Evolutionary conservation across 1,140 invertebrate species (phyloP).

Genomic region (Spodoptera frugiperda): DNA sequence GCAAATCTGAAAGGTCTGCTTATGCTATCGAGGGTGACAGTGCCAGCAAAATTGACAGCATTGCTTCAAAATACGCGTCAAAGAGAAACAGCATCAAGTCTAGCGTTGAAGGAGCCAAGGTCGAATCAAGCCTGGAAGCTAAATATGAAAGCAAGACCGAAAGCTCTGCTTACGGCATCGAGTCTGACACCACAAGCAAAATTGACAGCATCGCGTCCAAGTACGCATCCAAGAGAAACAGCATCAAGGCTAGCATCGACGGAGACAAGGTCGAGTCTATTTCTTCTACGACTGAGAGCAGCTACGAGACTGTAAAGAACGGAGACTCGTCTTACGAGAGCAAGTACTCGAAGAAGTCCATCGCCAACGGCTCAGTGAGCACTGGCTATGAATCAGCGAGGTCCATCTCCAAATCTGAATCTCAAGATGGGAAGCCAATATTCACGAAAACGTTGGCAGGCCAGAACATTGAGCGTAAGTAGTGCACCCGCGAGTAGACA

Average conservation of each 20-base stretch:
- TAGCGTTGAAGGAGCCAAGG: slow-evolving; percentile 62
- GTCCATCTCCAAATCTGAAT: slow-evolving; percentile 71
- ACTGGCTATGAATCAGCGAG: slow-evolving; percentile 64
- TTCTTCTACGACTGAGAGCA: slow-evolving; percentile 71
- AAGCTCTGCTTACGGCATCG: slow-evolving; percentile 46
- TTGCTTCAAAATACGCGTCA: slow-evolving; percentile 60
- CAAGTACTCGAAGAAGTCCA: slow-evolving; percentile 66
- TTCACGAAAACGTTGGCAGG: slow-evolving; percentile 92
- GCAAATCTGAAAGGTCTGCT: slow-evolving; percentile 41
- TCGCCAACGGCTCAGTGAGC: slow-evolving; percentile 72
- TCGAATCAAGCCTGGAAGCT: slow-evolving; percentile 67
- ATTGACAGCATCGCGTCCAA: slow-evolving; percentile 77
- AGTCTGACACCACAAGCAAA: slow-evolving; percentile 68
- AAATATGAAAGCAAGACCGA: slow-evolving; percentile 48
- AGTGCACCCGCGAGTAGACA: slow-evolving; percentile 52
- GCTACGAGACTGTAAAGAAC: slow-evolving; percentile 76
- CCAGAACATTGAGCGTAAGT: slow-evolving; percentile 93
- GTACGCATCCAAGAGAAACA: slow-evolving; percentile 65
- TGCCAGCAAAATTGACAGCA: slow-evolving; percentile 57
- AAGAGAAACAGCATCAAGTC: slow-evolving; percentile 59
- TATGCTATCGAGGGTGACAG: slow-evolving; percentile 49
- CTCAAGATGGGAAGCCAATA: slow-evolving; percentile 87
- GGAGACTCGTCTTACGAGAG: slow-evolving; percentile 74
- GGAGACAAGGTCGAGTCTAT: slow-evolving; percentile 69
- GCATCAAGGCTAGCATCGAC: slow-evolving; percentile 61